Percentiles rank a stretch among this genome's conserved stretches.
These are phyloP conservation scores for Diceros bicornis DNA, from an alignment of 2,797 vertebrate genomes.

Conservation along the genomic window DNA sequence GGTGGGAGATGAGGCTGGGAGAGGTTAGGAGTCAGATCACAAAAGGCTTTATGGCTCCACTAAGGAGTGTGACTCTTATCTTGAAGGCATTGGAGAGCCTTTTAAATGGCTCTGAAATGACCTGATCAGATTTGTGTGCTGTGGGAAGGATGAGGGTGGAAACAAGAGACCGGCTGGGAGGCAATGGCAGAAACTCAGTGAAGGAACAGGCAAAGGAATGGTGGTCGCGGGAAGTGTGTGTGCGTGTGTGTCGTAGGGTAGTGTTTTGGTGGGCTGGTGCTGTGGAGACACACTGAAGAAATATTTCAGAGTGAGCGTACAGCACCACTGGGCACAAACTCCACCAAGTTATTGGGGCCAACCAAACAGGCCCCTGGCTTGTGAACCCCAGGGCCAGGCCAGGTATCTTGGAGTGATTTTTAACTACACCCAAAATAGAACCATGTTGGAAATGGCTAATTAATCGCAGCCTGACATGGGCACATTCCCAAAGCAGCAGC, in stretches of 20 bases:
- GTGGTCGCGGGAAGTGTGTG: background rate
- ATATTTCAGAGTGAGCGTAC: background rate
- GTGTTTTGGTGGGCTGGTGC: background rate
- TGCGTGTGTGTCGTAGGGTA: background rate
- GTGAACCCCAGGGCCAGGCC: background rate
- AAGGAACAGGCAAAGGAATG: background rate
- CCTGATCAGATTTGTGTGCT: background rate
- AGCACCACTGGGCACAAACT: background rate
- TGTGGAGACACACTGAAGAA: background rate
- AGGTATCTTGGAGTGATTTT: background rate
- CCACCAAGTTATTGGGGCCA: background rate
- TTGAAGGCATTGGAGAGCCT: background rate
- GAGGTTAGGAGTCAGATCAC: background rate
- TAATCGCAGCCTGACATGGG: background rate
- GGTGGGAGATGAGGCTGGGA: background rate
- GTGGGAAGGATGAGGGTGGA: background rate
- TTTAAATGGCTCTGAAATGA: background rate
- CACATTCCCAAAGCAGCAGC: background rate
- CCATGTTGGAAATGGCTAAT: background rate
- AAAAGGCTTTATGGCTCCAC: background rate
- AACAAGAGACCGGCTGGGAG: background rate
- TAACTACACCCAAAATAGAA: background rate
- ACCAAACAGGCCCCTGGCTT: background rate
- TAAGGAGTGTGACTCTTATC: background rate
- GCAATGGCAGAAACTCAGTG: background rate